Base-by-base conservation (phyloP, 2,113 vertebrate species). In the Catagonus wagneri region DNA sequence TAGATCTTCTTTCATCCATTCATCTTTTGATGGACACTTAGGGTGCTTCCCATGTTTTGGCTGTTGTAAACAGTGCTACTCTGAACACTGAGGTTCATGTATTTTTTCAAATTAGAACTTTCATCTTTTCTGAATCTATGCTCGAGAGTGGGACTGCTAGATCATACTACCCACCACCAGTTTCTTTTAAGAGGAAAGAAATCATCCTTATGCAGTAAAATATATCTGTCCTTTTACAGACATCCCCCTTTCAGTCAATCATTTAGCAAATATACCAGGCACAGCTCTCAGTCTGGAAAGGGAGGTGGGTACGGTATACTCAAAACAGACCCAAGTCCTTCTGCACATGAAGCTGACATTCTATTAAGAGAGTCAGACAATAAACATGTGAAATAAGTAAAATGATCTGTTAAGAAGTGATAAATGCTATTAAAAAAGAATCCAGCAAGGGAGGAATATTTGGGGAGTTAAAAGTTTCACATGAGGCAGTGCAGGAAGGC, bases 101-200 rank as follows among this genome's bases (percentile, higher is more conserved):
- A 34, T 58, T 20, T 79, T 23, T 58, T 79, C 0, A 1, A 79
- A 23, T 79, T 56, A 34, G 32, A 56, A 3, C 20, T 79, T 58
- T 58, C 7, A 12, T n/a, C 20, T 79, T 58, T 79, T 79, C 32
- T 79, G 76, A 52, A 58, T 23, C 23, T 13, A 34, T 9, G 3
- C 7, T 20, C 22, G 34, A 32, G 52, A 56, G 76, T 58, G 52
- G 32, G 52, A 79, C 23, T 58, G 76, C 76, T 79, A 32, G 52
- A 23, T 15, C 76, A 58, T 29, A 34, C 56, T 10, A 12, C 4
- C 52, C 6, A 76, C 7, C 3, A 13, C 3, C 29, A 84, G 7
- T 89, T 63, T 93, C 90, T 74, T 58, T 68, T 75, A 90, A 80
- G 15, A 29, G 74, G 65, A 80, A 90, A 94, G 68, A 72, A 68